Conservation (phyloP, 1,140 invertebrate genomes). For the Aphelinus atriplicis region DNA sequence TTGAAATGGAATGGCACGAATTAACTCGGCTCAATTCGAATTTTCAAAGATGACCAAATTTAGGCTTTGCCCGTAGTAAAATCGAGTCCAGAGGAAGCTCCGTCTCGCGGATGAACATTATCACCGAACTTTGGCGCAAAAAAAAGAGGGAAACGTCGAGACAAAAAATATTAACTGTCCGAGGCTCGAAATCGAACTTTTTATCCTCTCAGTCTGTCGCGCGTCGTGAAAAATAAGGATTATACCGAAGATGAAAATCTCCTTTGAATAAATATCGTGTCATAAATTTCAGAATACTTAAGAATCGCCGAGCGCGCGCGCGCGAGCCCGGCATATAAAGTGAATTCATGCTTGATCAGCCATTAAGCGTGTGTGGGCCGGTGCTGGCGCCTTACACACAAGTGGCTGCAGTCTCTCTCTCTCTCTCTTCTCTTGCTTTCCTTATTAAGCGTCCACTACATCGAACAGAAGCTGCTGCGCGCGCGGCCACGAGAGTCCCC, state of each 20-base stretch:
- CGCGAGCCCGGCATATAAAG: constrained; percentile 17
- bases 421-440: not conserved
- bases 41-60: too few relatives aligned
- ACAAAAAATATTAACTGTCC: not conserved
- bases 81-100: too few relatives aligned
- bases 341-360: constrained; percentile 38
- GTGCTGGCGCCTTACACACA: constrained; percentile 18
- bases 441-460: not conserved
- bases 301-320: constrained; percentile 1
- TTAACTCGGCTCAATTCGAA: too few relatives aligned
- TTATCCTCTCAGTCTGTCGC: constrained; percentile 22
- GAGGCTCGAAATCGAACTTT: not conserved
- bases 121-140: not conserved
- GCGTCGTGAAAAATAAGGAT: constrained; percentile 16
- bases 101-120: too few relatives aligned
- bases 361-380: constrained; percentile 34
- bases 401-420: not conserved
- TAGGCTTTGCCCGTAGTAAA: too few relatives aligned
- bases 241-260: constrained; percentile 32
- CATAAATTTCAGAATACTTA: constrained; percentile 36
- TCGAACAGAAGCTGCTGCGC: constrained; percentile 29
- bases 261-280: constrained; percentile 25
- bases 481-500: too few relatives aligned
- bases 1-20: too few relatives aligned
- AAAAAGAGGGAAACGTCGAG: not conserved